A percentile compares a stretch with the other conserved stretches of the same genome.
Conservation (phyloP, 2,888 invertebrate genomes). For the Spatulosminthurus flaviceps region DNA sequence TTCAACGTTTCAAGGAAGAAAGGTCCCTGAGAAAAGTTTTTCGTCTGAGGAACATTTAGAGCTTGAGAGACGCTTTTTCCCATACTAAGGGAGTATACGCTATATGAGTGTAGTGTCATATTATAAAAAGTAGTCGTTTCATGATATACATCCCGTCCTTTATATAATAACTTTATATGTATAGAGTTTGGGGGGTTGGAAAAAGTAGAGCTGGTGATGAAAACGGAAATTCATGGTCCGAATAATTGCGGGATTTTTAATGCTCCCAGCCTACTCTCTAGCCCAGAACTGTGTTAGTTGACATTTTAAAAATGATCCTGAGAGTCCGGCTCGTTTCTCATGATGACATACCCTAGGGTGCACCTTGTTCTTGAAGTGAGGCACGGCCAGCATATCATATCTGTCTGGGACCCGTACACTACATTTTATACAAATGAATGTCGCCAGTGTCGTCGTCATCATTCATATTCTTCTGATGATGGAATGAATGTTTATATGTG, state of each 20-base stretch:
- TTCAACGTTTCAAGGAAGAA: too few relatives aligned
- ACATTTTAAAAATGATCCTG: constrained; percentile 44
- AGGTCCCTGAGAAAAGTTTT: too few relatives aligned
- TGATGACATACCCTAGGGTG: constrained; percentile 42
- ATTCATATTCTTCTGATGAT: constrained; percentile 32
- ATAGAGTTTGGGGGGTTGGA: neutral
- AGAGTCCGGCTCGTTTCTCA: constrained; percentile 48
- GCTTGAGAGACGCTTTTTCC: too few relatives aligned
- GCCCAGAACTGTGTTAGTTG: constrained; percentile 29
- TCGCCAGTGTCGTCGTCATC: constrained; percentile 40
- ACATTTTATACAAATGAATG: constrained; percentile 43
- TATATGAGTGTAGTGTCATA: too few relatives aligned
- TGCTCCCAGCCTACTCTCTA: neutral
- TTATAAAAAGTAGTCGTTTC: too few relatives aligned
- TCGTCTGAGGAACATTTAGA: too few relatives aligned
- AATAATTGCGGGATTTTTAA: constrained; percentile 50
- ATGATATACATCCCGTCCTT: too few relatives aligned
- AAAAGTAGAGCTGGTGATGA: constrained; percentile 34
- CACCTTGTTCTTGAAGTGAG: constrained; percentile 29
- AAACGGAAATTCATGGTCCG: constrained; percentile 48
- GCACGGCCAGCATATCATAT: constrained; percentile 20
- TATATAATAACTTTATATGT: neutral
- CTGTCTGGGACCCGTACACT: constrained; percentile 16
- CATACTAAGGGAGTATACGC: too few relatives aligned
- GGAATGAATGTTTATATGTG: constrained; percentile 42